Evolutionary conservation across 2,797 vertebrate genomes (phyloP).

Genomic region (Synanceia verrucosa): DNA sequence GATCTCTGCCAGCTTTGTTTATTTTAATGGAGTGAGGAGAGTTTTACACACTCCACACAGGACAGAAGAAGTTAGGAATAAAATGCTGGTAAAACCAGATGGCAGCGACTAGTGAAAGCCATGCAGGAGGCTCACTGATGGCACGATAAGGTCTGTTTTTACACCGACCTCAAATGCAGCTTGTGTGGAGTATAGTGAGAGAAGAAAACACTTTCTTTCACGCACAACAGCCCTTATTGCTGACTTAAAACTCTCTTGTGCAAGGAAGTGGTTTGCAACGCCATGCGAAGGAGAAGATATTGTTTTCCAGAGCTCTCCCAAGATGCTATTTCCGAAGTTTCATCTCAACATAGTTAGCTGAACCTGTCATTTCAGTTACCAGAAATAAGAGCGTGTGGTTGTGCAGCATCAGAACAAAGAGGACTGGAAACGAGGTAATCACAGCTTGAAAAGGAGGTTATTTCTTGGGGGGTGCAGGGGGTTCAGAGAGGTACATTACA

Average conservation of each 20-base stretch:
- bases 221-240: conserved; percentile 50
- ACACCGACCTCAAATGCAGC: conserved; percentile 65
- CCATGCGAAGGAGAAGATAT: conserved; percentile 67
- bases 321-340: conserved; percentile 72
- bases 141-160: conserved; percentile 60
- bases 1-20: conserved; percentile 3
- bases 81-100: conserved; percentile 11
- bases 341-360: conserved; percentile 71
- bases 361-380: conserved; percentile 76
- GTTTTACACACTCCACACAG: conserved; percentile 12
- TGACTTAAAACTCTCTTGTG: conserved; percentile 55
- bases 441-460: conserved; percentile 33
- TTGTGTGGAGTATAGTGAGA: conserved; percentile 34
- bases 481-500: not conserved
- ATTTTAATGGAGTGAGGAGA: conserved; percentile 6
- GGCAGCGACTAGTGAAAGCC: conserved; percentile 22
- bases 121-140: conserved; percentile 34
- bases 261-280: conserved; percentile 71
- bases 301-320: conserved; percentile 71
- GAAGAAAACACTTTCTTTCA: conserved; percentile 50
- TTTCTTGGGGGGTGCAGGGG: conserved; percentile 15
- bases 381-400: conserved; percentile 66
- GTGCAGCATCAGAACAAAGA: conserved; percentile 56
- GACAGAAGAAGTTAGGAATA: not conserved
- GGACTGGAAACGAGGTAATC: conserved; percentile 54